Evolutionary conservation across 2,888 invertebrate genomes (phyloP).

Genomic region (Hymenopus coronatus): DNA sequence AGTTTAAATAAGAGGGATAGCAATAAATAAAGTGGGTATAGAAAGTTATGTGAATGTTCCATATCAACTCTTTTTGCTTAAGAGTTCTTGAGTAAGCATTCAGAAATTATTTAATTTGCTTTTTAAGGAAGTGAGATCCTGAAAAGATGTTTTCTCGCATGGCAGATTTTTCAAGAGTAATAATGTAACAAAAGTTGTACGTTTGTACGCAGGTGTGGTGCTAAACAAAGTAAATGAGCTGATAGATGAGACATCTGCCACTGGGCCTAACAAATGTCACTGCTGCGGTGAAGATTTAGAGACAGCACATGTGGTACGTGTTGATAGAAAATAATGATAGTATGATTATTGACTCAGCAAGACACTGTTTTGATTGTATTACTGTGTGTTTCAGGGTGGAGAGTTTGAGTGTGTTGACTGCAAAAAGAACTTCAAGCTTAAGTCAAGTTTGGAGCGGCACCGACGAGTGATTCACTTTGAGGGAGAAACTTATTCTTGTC

Average conservation of each 20-base stretch:
- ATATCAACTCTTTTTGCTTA: too few relatives aligned
- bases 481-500: conserved; percentile 60
- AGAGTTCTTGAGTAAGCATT: too few relatives aligned
- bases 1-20: too few relatives aligned
- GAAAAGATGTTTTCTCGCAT: too few relatives aligned
- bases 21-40: too few relatives aligned
- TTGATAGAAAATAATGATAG: too few relatives aligned
- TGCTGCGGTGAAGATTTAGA: conserved; percentile 59
- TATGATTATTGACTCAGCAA: not conserved
- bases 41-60: too few relatives aligned
- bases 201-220: conserved; percentile 31
- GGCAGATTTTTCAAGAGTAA: too few relatives aligned
- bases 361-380: not conserved
- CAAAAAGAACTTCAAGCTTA: conserved; percentile 68
- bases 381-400: conserved; percentile 46
- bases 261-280: conserved; percentile 48
- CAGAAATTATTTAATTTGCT: too few relatives aligned
- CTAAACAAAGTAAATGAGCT: conserved; percentile 35
- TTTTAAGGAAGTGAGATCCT: too few relatives aligned
- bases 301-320: conserved; percentile 53
- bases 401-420: conserved; percentile 60
- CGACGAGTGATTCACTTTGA: conserved; percentile 66
- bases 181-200: not conserved
- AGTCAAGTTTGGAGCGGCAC: conserved; percentile 65
- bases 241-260: conserved; percentile 35